Base-by-base conservation (phyloP, 2,888 invertebrate genomes). In the Epicampocera succincta region DNA sequence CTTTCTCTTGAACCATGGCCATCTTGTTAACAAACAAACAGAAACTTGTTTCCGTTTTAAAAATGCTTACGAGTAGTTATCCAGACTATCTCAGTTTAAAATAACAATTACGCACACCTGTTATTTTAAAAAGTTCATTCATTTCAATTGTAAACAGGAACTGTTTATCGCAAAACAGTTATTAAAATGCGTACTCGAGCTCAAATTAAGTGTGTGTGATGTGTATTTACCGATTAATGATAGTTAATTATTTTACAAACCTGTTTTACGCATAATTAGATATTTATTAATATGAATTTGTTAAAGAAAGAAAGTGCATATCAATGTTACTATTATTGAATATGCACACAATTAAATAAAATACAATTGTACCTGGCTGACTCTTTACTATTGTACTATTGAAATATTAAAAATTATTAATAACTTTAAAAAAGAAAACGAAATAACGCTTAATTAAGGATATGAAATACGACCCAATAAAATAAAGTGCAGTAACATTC, bases 311-410 rank as follows among this genome's bases (percentile, higher is more conserved):
- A 33, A 33, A 9, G 5, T 33, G 8, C 5, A 33, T 33, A 33
- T 33, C 33, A 33, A 33, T 33, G 8, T 33, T 33, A 33, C 9
- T 33, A 33, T 33, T 33, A 33, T 8, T 33, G 8, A 33, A 33
- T 33, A 33, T 9, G 33, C 3, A 33, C 33, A 9, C 8, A 12
- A 11, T 54, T 13, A 54, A 61, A 8, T 50, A 42, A 4, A 50
- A 60, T 15, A 15, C 63, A 17, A 71, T 78, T 75, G 78, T 78
- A 82, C 74, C 78, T 75, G 74, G 29, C 65, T 71, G 65, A 63
- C 63, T 58, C 38, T 68, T 11, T 38, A 52, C 50, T 69, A 52
- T 68, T 63, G 54, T 48, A 54, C 42, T n/a, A n/a, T 54, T 66
- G 38, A 40, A 66, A 50, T 50, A 9, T 61, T 19, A 42, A 25